Conservation (phyloP, 2,113 vertebrate species). For the Brienomyrus brachyistius region DNA sequence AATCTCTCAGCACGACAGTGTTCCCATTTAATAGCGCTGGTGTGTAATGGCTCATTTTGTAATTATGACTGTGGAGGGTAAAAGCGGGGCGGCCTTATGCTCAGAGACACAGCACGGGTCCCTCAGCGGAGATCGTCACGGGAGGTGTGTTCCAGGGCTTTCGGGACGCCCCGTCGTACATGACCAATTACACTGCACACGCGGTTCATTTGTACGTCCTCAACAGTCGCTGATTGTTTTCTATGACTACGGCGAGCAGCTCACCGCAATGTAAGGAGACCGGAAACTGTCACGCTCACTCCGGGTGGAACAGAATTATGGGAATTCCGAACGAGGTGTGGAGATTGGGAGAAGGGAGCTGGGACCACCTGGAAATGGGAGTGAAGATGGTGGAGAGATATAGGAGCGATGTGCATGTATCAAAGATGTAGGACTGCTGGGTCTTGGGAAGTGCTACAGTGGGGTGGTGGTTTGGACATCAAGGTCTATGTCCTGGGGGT, state of each 20-base stretch:
- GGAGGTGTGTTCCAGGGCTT: neutral
- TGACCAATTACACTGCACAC: neutral
- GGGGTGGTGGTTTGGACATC: neutral
- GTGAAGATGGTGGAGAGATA: neutral
- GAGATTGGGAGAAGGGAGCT: neutral
- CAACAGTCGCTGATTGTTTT: neutral
- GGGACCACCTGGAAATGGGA: neutral
- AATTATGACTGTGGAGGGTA: neutral
- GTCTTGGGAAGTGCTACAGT: neutral
- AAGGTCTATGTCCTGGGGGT: neutral
- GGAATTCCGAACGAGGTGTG: neutral
- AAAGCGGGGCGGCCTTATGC: neutral
- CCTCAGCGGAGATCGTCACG: neutral
- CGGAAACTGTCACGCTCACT: neutral
- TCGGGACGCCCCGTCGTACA: neutral
- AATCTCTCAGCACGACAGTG: neutral
- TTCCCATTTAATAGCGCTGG: neutral
- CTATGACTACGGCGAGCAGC: neutral
- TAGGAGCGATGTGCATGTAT: neutral
- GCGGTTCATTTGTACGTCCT: neutral
- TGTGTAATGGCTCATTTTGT: conserved; percentile 4
- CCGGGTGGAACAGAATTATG: neutral
- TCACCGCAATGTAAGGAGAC: neutral
- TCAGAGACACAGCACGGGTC: neutral
- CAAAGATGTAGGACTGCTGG: neutral